Percentiles rank a stretch among this genome's conserved stretches.
Evolutionary conservation across 2,888 invertebrate genomes (phyloP).

Genomic region (Thelaira solivaga): DNA sequence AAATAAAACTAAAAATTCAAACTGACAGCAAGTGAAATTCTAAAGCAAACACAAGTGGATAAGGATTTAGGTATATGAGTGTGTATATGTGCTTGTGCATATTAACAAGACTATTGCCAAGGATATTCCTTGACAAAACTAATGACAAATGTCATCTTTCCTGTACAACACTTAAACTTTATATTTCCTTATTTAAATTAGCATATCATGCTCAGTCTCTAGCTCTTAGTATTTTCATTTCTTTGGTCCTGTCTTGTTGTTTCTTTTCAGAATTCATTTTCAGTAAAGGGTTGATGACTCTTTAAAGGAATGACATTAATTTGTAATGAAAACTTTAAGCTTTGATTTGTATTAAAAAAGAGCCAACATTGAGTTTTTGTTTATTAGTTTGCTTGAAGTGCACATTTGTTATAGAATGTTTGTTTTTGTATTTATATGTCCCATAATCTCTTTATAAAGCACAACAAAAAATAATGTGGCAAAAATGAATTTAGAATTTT

Average conservation of each 20-base stretch:
- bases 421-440: background rate
- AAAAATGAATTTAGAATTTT: background rate
- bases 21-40: slow-evolving; percentile 39
- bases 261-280: background rate
- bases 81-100: background rate
- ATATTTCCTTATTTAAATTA: slow-evolving; percentile 38
- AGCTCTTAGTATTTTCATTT: background rate
- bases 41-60: slow-evolving; percentile 16
- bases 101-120: slow-evolving; percentile 21
- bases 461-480: background rate
- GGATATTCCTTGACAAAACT: slow-evolving; percentile 39
- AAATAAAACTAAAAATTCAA: slow-evolving; percentile 45
- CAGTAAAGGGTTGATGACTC: background rate
- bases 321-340: slow-evolving; percentile 35
- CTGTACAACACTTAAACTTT: background rate
- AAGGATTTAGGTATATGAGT: background rate
- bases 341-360: slow-evolving; percentile 31
- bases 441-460: background rate
- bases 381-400: background rate
- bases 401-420: background rate
- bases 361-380: background rate
- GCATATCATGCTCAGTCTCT: background rate
- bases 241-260: background rate
- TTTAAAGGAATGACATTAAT: slow-evolving; percentile 29
- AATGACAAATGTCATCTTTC: slow-evolving; percentile 43